Conservation (phyloP, 2,797 vertebrate species). For the Pipistrellus pygmaeus region DNA sequence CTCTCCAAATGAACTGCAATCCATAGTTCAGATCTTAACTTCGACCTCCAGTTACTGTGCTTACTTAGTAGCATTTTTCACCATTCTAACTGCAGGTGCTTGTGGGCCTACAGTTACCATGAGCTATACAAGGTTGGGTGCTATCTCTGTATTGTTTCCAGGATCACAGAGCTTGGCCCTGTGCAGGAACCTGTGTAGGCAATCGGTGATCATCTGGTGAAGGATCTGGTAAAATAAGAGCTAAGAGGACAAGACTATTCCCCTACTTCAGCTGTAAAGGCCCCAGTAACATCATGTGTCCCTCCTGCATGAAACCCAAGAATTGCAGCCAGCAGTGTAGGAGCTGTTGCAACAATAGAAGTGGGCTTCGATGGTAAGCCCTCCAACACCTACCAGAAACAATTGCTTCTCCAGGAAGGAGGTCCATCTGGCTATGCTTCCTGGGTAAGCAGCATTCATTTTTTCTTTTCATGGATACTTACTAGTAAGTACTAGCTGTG, state of each 20-base stretch:
- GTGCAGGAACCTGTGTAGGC: no score
- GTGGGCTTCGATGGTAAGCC: background rate
- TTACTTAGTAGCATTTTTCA: background rate
- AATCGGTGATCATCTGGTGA: background rate
- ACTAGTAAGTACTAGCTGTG: background rate
- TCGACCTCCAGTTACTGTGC: background rate
- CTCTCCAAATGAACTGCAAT: background rate
- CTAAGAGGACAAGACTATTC: background rate
- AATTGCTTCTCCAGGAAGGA: background rate
- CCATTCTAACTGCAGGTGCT: background rate
- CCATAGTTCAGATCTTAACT: background rate
- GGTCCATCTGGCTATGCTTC: background rate
- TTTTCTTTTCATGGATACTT: conserved; percentile 41
- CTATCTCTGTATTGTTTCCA: background rate
- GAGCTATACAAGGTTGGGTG: background rate
- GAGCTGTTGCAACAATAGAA: background rate
- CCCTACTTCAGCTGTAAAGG: background rate
- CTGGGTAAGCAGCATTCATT: background rate
- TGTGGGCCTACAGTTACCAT: background rate
- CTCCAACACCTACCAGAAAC: background rate
- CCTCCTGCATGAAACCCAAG: background rate
- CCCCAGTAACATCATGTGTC: background rate
- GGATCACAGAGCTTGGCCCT: background rate
- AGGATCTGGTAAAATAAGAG: background rate
- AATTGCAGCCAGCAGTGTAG: background rate